Conservation (phyloP, 2,888 invertebrate species). For the Dryococelus australis region DNA sequence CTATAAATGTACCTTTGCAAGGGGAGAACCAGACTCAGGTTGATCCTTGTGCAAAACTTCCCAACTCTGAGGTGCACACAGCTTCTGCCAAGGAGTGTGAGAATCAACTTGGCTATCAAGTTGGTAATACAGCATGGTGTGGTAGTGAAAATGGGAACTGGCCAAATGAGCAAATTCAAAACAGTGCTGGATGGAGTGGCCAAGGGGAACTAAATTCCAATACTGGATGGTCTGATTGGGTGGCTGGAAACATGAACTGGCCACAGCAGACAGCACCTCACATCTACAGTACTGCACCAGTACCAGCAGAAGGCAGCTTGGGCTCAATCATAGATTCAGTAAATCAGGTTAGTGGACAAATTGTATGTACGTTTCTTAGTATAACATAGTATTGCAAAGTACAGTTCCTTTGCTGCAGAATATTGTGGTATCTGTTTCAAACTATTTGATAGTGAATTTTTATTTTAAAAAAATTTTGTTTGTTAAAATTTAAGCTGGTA, state of each 20-base stretch:
- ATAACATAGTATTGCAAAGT: too few species aligned
- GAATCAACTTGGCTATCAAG: background rate
- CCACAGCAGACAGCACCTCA: background rate
- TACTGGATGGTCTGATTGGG: background rate
- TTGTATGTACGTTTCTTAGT: too few species aligned
- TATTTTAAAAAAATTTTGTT: too few species aligned
- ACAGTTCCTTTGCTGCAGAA: background rate
- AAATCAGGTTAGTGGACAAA: slow-evolving; percentile 48
- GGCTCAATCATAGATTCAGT: slow-evolving; percentile 53
- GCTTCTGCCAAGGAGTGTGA: background rate
- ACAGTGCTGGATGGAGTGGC: background rate
- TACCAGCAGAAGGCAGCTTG: slow-evolving; percentile 42
- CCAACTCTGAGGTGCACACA: background rate
- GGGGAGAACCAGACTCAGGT: background rate
- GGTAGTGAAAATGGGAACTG: background rate
- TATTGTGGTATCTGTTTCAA: background rate
- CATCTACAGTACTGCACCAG: background rate
- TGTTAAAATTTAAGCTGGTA: too few species aligned
- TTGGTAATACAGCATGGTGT: background rate
- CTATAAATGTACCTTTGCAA: background rate
- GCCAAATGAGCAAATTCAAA: background rate
- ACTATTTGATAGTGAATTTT: too few species aligned
- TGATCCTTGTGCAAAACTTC: background rate
- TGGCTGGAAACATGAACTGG: slow-evolving; percentile 1
- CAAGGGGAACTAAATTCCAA: background rate